These are phyloP conservation scores for Daktulosphaira vitifoliae DNA, from an alignment of 1,140 invertebrate species.

Conservation along the genomic window DNA sequence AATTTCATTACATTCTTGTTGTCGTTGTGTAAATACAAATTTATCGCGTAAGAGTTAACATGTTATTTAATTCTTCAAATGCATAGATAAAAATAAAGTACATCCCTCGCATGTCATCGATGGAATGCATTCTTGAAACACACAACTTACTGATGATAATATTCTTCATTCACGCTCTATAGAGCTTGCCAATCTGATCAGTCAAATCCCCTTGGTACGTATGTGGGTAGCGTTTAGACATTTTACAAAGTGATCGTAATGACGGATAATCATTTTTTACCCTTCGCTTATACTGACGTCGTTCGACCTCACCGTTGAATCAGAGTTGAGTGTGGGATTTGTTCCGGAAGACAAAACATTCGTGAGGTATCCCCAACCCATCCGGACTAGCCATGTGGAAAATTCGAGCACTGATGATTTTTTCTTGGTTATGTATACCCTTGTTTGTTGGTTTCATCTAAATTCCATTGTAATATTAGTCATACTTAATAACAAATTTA, in stretches of 20 bases:
- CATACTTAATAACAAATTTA: too few species aligned
- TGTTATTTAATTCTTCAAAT: too few species aligned
- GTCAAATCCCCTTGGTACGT: background rate
- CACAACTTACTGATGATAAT: constrained; percentile 8
- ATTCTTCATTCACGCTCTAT: constrained; percentile 18
- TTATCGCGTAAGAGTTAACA: too few species aligned
- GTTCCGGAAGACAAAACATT: constrained; percentile 30
- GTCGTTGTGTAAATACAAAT: too few species aligned
- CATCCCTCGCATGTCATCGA: too few species aligned
- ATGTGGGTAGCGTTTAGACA: constrained; percentile 18
- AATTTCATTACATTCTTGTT: too few species aligned
- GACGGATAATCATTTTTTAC: constrained; percentile 32
- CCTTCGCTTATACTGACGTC: background rate
- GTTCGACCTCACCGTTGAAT: background rate
- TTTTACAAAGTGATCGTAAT: constrained; percentile 32
- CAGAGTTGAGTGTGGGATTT: constrained; percentile 14
- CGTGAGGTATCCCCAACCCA: background rate
- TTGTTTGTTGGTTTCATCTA: too few species aligned
- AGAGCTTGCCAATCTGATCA: constrained; percentile 30
- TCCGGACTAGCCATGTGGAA: constrained; percentile 1
- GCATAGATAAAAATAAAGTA: too few species aligned
- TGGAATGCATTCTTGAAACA: background rate
- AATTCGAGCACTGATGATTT: background rate
- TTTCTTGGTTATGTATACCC: too few species aligned
- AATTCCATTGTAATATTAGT: too few species aligned